Evolutionary conservation across 2,888 invertebrate genomes (phyloP), one percentile per base, ranked within the genome.

Genomic region (Odiellus spinosus): DNA sequence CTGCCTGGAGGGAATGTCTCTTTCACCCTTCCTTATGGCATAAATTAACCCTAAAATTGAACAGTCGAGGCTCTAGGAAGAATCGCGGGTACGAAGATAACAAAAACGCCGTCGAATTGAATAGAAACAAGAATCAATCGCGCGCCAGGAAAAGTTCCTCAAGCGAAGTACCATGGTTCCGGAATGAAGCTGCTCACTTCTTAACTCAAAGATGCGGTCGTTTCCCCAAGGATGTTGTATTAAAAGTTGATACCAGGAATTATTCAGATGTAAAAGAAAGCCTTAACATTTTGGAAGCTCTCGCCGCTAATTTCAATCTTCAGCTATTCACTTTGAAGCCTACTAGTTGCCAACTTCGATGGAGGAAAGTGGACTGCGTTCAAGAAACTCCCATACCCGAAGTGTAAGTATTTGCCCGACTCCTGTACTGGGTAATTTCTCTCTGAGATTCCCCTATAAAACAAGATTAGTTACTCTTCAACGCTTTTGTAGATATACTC

Each of bases 1-100:
- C 67, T 61, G 65, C 70, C 61, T 76, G 75, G 75, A 66, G 75
- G 53, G 58, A 59, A 42, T 64, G 62, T 50, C 56, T 67, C 15
- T 67, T 64, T 55, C 63, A 63, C 51, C 62, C 64, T 41, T 58
- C 58, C 38, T 56, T 64, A 46, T 65, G 65, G 65, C 57, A 41
- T 34, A 42, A 48, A 47, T 52, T 53, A 44, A 48, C 46, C 26
- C 49, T 58, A 42, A 47, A 47, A 35, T 43, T 57, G 34, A 54
- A 58, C 51, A 50, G 49, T 41, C 45, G 47, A 45, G 50, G 42
- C 43, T 34, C 40, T 34, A 26, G 26, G 8, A 26, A 26, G 26
- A 26, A 8, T 26, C 26, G 26, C 5, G 8, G 26, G 26, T 6
- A 4, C 5, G 26, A 26, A 26, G 8, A 26, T 26, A 26, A 26